A percentile compares a stretch with the other conserved stretches of the same genome.
These are phyloP conservation scores for Lithobates pipiens DNA, from an alignment of 2,797 vertebrate species.

Conservation along the genomic window DNA sequence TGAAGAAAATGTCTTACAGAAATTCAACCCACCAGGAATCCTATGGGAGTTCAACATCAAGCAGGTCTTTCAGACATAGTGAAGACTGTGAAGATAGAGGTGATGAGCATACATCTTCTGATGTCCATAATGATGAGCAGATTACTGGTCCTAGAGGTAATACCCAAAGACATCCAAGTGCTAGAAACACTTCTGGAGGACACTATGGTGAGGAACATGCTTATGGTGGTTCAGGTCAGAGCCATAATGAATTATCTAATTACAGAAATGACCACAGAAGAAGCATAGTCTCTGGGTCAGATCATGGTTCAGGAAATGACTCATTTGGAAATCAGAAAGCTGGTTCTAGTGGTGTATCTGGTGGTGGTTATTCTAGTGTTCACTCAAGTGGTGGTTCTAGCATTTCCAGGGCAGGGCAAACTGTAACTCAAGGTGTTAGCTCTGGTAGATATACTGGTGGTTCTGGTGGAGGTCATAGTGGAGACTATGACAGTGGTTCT, in stretches of 20 bases:
- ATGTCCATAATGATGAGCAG: constrained; percentile 10
- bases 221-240: constrained; percentile 21
- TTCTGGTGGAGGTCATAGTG: neutral
- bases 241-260: neutral
- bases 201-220: constrained; percentile 8
- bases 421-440: neutral
- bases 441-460: neutral
- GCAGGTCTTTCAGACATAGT: neutral
- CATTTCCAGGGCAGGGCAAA: neutral
- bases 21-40: neutral
- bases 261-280: constrained; percentile 2
- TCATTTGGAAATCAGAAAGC: neutral
- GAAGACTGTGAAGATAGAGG: neutral
- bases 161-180: neutral
- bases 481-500: neutral
- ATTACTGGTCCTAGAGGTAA: neutral
- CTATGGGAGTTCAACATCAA: neutral
- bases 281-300: neutral
- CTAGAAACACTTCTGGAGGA: constrained; percentile 8
- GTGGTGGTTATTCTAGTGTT: neutral
- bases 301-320: neutral
- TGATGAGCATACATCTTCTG: neutral
- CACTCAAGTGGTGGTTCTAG: neutral
- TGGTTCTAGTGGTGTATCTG: neutral
- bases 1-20: constrained; percentile 23